Base-by-base conservation (phyloP, 53 echinoderm and acorn worm genomes). In the Mesocentrotus franciscanus region DNA sequence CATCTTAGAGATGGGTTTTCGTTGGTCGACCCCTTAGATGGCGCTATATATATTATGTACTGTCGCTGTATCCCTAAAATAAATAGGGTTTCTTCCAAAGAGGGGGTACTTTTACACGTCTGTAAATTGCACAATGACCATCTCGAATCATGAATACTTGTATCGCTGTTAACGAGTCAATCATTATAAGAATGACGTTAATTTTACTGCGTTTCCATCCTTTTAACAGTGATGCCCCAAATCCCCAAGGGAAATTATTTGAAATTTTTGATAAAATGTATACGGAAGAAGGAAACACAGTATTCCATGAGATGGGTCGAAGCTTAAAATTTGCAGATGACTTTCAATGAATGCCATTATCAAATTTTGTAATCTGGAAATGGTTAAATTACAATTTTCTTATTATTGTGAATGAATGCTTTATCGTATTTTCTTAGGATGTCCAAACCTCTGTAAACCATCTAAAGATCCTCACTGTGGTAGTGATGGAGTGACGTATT, bases 401-500 rank as follows among this genome's bases (percentile, higher is more conserved):
- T 42, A 81, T 18, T 22, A 10, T 81, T 20, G 9, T 74, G 29
- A 30, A 39, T 7, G 79, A 5, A 39, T 16, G 33, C 36, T 33
- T 33, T 6, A 26, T 33, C 36, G 1, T 81, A 81, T 66, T 71
- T 56, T 75, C 14, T 22, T n/a, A 92, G 95, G 95, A 66, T 94
- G 95, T 24, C 95, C 95, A 6, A 94, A 94, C 87, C 87, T 94
- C 36, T 94, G 95, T 33, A 36, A 85, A 85, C 95, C 87, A 36
- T 55, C 95, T 9, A 39, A 62, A 36, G 95, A 94, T 71, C 96
- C 96, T 32, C 95, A 95, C 72, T 96, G 96, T 64, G 96, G 95
- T 56, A 96, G 95, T 71, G 87, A 96, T 92, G 92, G 95, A 20
- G 96, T 96, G 92, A 96, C 96, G 78, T 96, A 96, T 68, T 75